Conservation (phyloP, 2,797 vertebrate species). For the Setipinna tenuifilis region DNA sequence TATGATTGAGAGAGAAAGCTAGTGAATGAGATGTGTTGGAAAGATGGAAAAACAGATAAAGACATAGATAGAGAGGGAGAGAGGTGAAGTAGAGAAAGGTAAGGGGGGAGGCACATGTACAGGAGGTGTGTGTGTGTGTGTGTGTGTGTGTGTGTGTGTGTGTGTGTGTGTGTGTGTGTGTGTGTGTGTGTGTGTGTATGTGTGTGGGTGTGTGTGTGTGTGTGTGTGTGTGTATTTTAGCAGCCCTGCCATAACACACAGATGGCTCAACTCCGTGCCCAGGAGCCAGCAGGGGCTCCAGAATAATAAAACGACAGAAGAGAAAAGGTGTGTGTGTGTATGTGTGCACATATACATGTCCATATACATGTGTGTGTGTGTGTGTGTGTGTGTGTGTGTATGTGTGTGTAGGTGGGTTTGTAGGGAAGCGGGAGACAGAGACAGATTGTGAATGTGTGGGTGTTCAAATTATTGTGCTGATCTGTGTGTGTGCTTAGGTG, state of each 20-base stretch:
- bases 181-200: constrained; percentile 1
- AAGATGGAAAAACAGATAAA: too few relatives aligned
- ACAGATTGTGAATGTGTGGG: neutral
- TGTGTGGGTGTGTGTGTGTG: neutral
- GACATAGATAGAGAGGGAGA: too few relatives aligned
- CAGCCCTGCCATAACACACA: constrained; percentile 60
- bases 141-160: neutral
- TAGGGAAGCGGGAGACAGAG: neutral
- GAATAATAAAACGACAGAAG: constrained; percentile 27
- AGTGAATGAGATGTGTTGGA: too few relatives aligned
- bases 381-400: neutral
- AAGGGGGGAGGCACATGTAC: too few relatives aligned
- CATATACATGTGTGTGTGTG: neutral
- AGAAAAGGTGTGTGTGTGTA: neutral
- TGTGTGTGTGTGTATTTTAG: constrained; percentile 25
- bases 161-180: constrained; percentile 22
- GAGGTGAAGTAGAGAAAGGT: too few relatives aligned
- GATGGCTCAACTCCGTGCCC: constrained; percentile 65
- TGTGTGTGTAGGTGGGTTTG: neutral
- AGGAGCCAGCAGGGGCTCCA: constrained; percentile 61
- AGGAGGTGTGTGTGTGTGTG: too few relatives aligned
- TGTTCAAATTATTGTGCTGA: constrained; percentile 1
- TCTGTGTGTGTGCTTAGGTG: neutral
- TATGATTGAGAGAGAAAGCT: too few relatives aligned
- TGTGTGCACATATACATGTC: neutral